phyloP scores from a whole-genome alignment of 64 coral and sea anemone species.

The Dendronephthya gigantea region DNA sequence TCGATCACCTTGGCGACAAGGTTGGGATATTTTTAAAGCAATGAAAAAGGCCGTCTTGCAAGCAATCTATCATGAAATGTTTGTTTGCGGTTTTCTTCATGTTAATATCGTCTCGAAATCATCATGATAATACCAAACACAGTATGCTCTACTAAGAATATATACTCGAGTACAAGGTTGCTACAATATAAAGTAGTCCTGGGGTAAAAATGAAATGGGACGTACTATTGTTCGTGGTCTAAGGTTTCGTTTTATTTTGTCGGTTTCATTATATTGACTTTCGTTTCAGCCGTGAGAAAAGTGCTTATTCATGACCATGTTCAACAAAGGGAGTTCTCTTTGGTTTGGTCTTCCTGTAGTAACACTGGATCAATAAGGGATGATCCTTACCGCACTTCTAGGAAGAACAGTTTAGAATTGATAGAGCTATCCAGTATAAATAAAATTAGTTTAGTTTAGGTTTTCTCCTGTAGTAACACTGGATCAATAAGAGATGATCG shows the following conservation, averaged over 20 bases:
- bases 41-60: background rate
- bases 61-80: background rate
- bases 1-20: background rate
- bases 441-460: no score
- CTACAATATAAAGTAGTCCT: background rate
- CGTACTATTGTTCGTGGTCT: background rate
- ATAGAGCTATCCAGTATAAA: no score
- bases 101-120: background rate
- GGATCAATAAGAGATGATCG: no score
- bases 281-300: no score
- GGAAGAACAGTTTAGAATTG: no score
- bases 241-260: background rate
- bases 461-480: no score
- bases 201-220: background rate
- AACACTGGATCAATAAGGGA: no score
- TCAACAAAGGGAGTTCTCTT: no score
- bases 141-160: background rate
- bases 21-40: background rate
- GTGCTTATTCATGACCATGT: no score
- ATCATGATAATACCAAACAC: background rate
- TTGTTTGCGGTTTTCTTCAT: background rate
- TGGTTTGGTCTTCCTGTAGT: no score
- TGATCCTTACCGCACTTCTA: no score
- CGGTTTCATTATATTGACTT: no score
- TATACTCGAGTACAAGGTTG: background rate